These are phyloP conservation scores for Stichopus horrens DNA, from an alignment of 53 echinoderm and acorn worm genomes.

Conservation along the genomic window DNA sequence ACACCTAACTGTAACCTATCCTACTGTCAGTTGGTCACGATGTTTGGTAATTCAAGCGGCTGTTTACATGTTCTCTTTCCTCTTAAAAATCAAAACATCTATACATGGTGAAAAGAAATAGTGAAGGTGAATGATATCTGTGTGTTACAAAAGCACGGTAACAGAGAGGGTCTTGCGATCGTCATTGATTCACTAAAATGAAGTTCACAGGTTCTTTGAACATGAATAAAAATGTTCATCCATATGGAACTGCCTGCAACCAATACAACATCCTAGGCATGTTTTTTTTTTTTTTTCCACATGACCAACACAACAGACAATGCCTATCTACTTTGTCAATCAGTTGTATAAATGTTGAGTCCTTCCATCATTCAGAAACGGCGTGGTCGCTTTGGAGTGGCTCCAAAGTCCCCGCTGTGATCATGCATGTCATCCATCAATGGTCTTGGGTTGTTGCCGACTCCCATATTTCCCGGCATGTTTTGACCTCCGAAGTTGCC, in stretches of 20 bases:
- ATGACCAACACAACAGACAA: too few species aligned
- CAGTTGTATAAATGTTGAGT: background rate
- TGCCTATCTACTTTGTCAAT: too few species aligned
- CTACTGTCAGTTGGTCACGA: too few species aligned
- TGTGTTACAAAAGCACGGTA: too few species aligned
- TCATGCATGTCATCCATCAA: constrained; percentile 33
- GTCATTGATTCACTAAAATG: too few species aligned
- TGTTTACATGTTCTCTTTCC: too few species aligned
- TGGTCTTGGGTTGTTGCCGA: constrained; percentile 36
- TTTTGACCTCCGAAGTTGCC: constrained; percentile 36
- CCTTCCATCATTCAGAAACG: constrained; percentile 26
- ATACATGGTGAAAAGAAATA: too few species aligned
- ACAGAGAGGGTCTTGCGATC: too few species aligned
- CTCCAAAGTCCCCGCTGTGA: background rate
- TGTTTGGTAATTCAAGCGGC: too few species aligned
- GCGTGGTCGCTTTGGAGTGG: constrained; percentile 14
- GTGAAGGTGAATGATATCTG: too few species aligned
- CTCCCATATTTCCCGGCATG: constrained; percentile 17
- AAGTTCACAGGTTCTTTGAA: background rate
- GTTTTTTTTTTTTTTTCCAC: background rate
- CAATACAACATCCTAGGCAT: background rate
- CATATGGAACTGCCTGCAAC: background rate
- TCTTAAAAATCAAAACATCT: too few species aligned
- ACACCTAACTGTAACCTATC: too few species aligned
- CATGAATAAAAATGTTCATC: background rate